A percentile compares a stretch with the other conserved stretches of the same genome.
phyloP scores from a whole-genome alignment of 2,113 vertebrate genomes.

The Percopsis transmontana region DNA sequence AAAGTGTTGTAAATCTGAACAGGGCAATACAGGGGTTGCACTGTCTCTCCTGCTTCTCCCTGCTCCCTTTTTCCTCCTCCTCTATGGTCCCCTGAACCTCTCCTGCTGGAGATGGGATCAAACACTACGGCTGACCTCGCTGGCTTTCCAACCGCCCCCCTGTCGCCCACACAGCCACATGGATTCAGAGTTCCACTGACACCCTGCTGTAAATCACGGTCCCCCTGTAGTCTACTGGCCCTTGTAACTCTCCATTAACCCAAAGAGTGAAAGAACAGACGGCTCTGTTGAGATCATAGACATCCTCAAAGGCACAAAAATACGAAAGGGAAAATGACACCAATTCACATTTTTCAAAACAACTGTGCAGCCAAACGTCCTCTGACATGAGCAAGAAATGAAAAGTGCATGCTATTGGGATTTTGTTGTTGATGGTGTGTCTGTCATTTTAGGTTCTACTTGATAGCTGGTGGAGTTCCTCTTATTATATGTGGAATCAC shows the following conservation, averaged over 20 bases:
- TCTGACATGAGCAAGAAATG: constrained; percentile 29
- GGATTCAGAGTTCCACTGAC: constrained; percentile 14
- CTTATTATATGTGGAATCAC: constrained; percentile 76
- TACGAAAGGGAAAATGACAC: constrained; percentile 19
- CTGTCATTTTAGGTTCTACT: constrained; percentile 67
- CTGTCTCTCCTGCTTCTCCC: constrained; percentile 41
- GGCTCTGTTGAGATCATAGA: constrained; percentile 32
- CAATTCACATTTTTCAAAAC: constrained; percentile 14
- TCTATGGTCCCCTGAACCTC: constrained; percentile 8
- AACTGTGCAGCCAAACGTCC: constrained; percentile 16
- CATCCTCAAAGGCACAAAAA: constrained; percentile 28
- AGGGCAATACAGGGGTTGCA: constrained; percentile 24
- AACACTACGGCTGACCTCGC: constrained; percentile 42
- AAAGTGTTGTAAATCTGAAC: constrained; percentile 61
- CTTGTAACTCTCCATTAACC: constrained; percentile 33
- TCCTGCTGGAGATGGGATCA: constrained; percentile 41
- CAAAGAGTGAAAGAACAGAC: constrained; percentile 24
- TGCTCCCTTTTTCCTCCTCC: constrained; percentile 18
- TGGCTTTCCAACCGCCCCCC: constrained; percentile 31
- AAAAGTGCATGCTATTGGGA: constrained; percentile 8
- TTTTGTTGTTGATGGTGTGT: constrained; percentile 28
- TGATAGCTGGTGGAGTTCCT: constrained; percentile 74
- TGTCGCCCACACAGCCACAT: constrained; percentile 55
- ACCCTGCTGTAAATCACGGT: constrained; percentile 46
- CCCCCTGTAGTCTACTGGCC: constrained; percentile 23